A percentile compares a stretch with the other conserved stretches of the same genome.
Conservation (phyloP, 2,888 invertebrate genomes). For the Platypus cylindrus region DNA sequence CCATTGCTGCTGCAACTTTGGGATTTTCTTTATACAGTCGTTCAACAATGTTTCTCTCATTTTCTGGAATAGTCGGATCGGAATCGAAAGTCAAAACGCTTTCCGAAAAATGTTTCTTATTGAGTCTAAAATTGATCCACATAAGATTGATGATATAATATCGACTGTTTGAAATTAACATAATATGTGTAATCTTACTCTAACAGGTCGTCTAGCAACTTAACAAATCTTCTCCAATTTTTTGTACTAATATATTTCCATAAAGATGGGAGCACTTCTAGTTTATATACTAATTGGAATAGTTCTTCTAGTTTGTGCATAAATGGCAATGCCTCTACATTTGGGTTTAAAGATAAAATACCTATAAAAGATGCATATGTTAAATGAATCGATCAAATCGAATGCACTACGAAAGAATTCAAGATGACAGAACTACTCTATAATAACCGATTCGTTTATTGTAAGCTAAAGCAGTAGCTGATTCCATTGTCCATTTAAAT, state of each 20-base stretch:
- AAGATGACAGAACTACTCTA: too few species aligned
- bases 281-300: slow-evolving; percentile 24
- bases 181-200: too few species aligned
- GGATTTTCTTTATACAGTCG: slow-evolving; percentile 48
- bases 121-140: slow-evolving; percentile 24
- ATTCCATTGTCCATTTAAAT: slow-evolving; percentile 52
- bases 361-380: too few species aligned
- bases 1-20: slow-evolving; percentile 51
- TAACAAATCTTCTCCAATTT: slow-evolving; percentile 26
- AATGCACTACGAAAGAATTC: too few species aligned
- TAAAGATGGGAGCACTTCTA: slow-evolving; percentile 29
- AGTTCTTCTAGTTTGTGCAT: slow-evolving; percentile 28
- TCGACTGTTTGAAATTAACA: too few species aligned
- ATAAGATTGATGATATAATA: too few species aligned
- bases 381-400: too few species aligned
- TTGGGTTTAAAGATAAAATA: too few species aligned
- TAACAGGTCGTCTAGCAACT: too few species aligned
- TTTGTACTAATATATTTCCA: slow-evolving; percentile 29
- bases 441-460: slow-evolving; percentile 30
- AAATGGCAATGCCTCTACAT: too few species aligned
- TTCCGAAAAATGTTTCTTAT: slow-evolving; percentile 25
- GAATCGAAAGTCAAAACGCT: slow-evolving; percentile 17
- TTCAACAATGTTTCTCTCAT: slow-evolving; percentile 50
- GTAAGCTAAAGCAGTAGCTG: slow-evolving; percentile 32
- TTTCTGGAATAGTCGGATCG: slow-evolving; percentile 26